Conservation (phyloP, 2,888 invertebrate genomes). For the Eupithecia insigniata region DNA sequence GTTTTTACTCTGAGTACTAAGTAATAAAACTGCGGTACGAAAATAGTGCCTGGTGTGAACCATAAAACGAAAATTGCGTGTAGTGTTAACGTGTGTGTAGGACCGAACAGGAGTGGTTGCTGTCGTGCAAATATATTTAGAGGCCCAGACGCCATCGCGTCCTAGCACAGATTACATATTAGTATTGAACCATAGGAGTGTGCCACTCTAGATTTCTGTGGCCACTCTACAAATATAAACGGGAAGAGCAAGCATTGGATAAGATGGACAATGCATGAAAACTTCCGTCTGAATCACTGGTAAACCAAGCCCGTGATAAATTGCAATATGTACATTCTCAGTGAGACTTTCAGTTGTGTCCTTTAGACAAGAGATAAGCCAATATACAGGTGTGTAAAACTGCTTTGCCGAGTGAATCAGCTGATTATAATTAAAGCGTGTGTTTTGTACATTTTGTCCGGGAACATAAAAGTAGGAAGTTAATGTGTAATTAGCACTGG, state of each 20-base stretch:
- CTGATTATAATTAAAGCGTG: conserved; percentile 69
- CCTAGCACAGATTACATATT: conserved; percentile 13
- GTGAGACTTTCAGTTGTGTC: background rate
- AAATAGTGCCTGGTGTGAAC: conserved; percentile 17
- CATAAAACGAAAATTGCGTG: conserved; percentile 55
- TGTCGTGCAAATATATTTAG: conserved; percentile 71
- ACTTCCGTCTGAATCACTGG: background rate
- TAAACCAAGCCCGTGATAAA: background rate
- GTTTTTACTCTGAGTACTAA: too few relatives aligned
- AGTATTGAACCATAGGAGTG: conserved; percentile 8
- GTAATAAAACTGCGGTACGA: conserved; percentile 7
- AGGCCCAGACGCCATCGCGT: conserved; percentile 50
- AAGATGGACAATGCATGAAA: background rate
- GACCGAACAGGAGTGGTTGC: conserved; percentile 61
- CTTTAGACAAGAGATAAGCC: background rate
- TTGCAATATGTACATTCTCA: background rate
- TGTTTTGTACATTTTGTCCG: conserved; percentile 49
- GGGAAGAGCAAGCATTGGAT: background rate
- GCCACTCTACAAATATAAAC: background rate
- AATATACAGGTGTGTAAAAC: conserved; percentile 55
- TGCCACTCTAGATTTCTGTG: conserved; percentile 7
- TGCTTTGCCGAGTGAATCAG: conserved; percentile 39
- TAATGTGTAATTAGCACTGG: conserved; percentile 33
- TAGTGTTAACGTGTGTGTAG: conserved; percentile 55
- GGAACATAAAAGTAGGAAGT: conserved; percentile 34